Evolutionary conservation across 1,140 invertebrate genomes (phyloP), one percentile per base, ranked within the genome.

Genomic region (Panulirus ornatus): DNA sequence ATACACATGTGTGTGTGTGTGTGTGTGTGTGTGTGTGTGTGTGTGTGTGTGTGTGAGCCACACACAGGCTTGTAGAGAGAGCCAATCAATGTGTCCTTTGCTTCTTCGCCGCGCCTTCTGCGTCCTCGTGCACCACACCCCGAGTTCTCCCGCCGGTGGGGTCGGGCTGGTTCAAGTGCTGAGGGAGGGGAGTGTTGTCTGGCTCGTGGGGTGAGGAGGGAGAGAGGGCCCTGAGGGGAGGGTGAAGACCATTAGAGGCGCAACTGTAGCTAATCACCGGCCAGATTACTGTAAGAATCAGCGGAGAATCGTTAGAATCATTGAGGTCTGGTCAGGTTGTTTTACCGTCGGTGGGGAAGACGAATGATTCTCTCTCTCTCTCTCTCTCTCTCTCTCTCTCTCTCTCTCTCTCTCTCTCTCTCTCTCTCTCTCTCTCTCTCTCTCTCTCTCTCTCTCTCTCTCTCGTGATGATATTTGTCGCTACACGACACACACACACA

Each of bases 301-400:
- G 84, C 66, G 38, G 36, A 66, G 84, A 85, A 75, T 75, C 84
- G 71, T 85, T 85, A 85, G 66, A 85, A 85, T 85, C 84, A 85
- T 85, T 75, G 84, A 85, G 84, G 84, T 75, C 71, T 85, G 84
- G 84, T 75, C 84, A 85, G 71, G 70, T 76, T 85, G 84, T 85
- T 85, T 76, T 85, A 85, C 76, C 84, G 42, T 22, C 47, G 70
- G 42, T 19, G 71, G 44, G 34, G 44, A 54, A 75, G 36, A 54
- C 44, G 34, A 44, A 47, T 71, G 38, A 40, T 76, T 16, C 30
- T 27, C 40, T 40, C 34, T 40, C 71, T 40, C 27, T 11, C 71
- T 75, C 36, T 30, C 27, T 70, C 63, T 70, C 63, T 70, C 63
- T 70, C 63, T 2, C 30, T 30, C n/a, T 8, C 8, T 36, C 16